Conservation (phyloP, 1,140 invertebrate species). For the Cydia pomonella region DNA sequence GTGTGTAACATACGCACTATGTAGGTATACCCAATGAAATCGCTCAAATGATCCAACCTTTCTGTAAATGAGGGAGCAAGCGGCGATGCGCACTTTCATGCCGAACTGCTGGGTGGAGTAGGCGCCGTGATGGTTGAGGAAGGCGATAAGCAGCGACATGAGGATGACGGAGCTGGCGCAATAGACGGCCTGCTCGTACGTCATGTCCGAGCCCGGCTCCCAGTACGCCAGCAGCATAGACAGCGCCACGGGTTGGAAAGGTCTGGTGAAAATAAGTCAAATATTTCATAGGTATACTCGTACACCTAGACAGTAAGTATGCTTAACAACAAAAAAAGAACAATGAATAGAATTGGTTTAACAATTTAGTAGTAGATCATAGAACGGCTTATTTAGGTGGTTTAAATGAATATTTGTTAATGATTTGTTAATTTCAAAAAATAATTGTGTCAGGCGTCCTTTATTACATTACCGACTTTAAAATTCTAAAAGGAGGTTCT, state of each 20-base stretch:
- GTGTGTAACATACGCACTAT: too few species aligned
- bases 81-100: slow-evolving; percentile 82
- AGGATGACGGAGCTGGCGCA: slow-evolving; percentile 69
- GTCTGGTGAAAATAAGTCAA: slow-evolving; percentile 52
- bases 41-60: slow-evolving; percentile 64
- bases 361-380: too few species aligned
- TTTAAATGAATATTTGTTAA: too few species aligned
- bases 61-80: slow-evolving; percentile 82
- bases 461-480: too few species aligned
- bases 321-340: too few species aligned
- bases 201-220: slow-evolving; percentile 68
- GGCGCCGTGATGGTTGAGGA: slow-evolving; percentile 74
- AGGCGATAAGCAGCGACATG: slow-evolving; percentile 69
- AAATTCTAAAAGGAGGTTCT: too few species aligned
- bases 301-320: too few species aligned
- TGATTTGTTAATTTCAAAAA: too few species aligned
- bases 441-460: too few species aligned
- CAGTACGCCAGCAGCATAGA: slow-evolving; percentile 74
- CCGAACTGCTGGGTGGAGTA: slow-evolving; percentile 75
- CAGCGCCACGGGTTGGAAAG: slow-evolving; percentile 74
- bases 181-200: slow-evolving; percentile 70
- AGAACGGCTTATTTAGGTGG: too few species aligned
- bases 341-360: too few species aligned
- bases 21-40: not conserved
- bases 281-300: too few species aligned